Evolutionary conservation across 2,797 vertebrate species (phyloP).

Genomic region (Sebastes elongatus): DNA sequence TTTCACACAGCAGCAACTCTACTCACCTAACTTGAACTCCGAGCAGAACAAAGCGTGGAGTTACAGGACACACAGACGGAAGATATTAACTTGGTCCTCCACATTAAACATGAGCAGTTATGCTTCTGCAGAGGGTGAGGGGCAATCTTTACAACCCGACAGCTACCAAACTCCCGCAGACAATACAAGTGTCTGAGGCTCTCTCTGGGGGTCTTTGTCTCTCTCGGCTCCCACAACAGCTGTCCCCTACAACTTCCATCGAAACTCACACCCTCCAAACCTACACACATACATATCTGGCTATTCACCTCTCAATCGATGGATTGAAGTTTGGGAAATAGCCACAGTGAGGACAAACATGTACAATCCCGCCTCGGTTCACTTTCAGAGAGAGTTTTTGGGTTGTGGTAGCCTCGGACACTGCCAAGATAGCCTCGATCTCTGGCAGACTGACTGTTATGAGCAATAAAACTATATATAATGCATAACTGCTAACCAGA

Average conservation of each 20-base stretch:
- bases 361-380: not conserved
- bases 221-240: slow-evolving; percentile 39
- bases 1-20: slow-evolving; percentile 14
- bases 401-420: slow-evolving; percentile 54
- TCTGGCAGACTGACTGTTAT: not conserved
- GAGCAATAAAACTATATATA: not conserved
- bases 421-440: slow-evolving; percentile 44
- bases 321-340: not conserved
- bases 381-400: slow-evolving; percentile 36
- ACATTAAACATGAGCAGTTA: not conserved
- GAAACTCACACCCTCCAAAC: slow-evolving; percentile 4
- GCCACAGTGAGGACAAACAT: not conserved
- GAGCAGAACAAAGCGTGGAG: slow-evolving; percentile 25
- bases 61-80: not conserved
- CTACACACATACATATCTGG: not conserved
- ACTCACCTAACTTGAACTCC: slow-evolving; percentile 11
- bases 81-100: not conserved
- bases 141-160: not conserved
- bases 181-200: slow-evolving; percentile 57
- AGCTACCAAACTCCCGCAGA: slow-evolving; percentile 41
- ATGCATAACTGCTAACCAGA: not conserved
- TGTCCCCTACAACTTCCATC: slow-evolving; percentile 45
- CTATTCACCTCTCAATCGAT: not conserved
- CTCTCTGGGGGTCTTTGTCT: slow-evolving; percentile 74
- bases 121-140: not conserved